Percentiles rank a stretch among this genome's conserved stretches.
These are phyloP conservation scores for Sympetrum striolatum DNA, from an alignment of 2,888 invertebrate genomes.

Conservation along the genomic window DNA sequence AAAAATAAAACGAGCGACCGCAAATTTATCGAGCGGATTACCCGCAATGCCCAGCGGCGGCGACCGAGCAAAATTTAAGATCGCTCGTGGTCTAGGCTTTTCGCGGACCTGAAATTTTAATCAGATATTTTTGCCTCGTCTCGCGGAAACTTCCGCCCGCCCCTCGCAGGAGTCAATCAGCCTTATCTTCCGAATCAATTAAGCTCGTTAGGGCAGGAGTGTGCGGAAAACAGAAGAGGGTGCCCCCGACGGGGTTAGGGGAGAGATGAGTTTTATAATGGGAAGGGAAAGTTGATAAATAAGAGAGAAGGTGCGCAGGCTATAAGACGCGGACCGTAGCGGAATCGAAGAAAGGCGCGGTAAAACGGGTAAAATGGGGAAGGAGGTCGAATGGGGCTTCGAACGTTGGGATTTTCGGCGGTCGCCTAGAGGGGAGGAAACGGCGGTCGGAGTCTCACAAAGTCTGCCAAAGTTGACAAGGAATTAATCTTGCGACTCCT, in stretches of 20 bases:
- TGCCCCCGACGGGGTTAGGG: background rate
- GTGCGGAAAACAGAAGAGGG: background rate
- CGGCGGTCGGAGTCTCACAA: background rate
- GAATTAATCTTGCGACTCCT: conserved; percentile 30
- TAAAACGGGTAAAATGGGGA: background rate
- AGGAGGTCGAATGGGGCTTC: background rate
- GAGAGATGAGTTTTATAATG: background rate
- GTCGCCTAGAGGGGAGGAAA: background rate
- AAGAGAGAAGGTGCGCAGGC: background rate
- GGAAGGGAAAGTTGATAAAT: background rate
- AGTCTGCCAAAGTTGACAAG: conserved; percentile 38
- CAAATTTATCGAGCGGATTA: background rate
- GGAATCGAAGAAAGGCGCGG: background rate
- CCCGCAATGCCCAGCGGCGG: background rate
- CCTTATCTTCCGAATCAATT: background rate
- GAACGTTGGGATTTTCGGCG: background rate
- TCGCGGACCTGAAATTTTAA: background rate
- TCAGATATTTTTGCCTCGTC: background rate
- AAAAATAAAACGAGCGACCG: no score
- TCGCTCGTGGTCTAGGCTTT: background rate
- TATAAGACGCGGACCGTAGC: background rate
- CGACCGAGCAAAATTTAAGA: background rate
- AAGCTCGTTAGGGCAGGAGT: background rate
- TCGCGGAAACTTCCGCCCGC: background rate
- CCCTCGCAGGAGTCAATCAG: background rate